Evolutionary conservation across 1,140 invertebrate species (phyloP), one percentile per base, ranked within the genome.

Genomic region (Frieseomelitta varia): DNA sequence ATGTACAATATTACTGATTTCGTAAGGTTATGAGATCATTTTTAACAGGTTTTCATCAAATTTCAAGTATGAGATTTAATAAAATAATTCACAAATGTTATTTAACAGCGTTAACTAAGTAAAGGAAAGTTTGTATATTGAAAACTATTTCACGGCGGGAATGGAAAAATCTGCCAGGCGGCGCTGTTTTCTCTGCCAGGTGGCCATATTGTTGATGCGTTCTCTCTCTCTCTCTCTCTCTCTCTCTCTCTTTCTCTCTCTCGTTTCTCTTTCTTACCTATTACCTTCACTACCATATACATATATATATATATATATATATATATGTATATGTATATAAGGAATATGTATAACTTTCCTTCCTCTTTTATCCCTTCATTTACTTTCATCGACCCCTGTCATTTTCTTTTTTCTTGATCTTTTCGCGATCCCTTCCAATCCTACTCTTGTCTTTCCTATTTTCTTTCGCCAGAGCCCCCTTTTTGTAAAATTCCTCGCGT

Each of bases 141-240:
- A 71, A 76, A 85, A 79, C 53, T 47, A 74, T 34, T 88, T 79
- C 55, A 85, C 85, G 91, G 90, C 92, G 90, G 91, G 92, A 93
- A 91, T 90, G 89, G 93, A 94, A 94, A 94, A 94, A 93, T 81
- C 91, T 86, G 83, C 91, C 91, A 94, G 93, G 89, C 89, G 93
- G 93, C 94, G 93, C 93, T 93, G 69, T 73, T 83, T 74, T 90
- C 86, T 88, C 65, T 67, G 2, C 19, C 78, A 14, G 78, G 61
- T 90, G 81, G 93, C 93, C 93, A 94, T 94, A 81, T 94, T 94
- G 90, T 67, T 75, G 1, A 19, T 47, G 61, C 84, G 73, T 81
- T n/a, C 21, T 17, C 21, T 27, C 2, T 19, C 19, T 47, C 3
- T 0, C 1, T 68, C 19, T 34, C 47, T 73, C 21, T 55, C 19